These are phyloP conservation scores for Dipodomys spectabilis DNA, from an alignment of 2,113 vertebrate genomes.

Conservation along the genomic window DNA sequence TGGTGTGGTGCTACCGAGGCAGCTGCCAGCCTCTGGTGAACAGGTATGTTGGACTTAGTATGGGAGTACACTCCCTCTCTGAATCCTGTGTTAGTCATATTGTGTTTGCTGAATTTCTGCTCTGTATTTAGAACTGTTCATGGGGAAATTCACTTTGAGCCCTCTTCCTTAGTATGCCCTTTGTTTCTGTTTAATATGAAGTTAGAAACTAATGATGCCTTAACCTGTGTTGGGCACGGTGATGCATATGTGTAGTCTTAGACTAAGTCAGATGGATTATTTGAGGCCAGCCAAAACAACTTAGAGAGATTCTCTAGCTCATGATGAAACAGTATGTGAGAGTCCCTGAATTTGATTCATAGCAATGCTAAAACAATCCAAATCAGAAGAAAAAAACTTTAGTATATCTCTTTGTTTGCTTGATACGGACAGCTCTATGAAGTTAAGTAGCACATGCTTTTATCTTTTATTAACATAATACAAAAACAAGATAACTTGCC, in stretches of 20 bases:
- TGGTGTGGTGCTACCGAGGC: slow-evolving; percentile 92
- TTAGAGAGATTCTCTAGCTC: not conserved
- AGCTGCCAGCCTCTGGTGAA: slow-evolving; percentile 76
- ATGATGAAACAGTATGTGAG: not conserved
- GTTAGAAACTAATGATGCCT: not conserved
- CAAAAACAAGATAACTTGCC: not conserved
- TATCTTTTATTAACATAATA: not conserved
- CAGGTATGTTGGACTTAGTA: slow-evolving; percentile 83
- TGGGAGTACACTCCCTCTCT: not conserved
- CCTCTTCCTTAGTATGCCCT: not conserved
- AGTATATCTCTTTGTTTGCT: not conserved
- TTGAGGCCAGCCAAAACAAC: not conserved
- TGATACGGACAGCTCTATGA: not conserved
- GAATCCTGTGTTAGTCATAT: not conserved
- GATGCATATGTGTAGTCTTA: not conserved
- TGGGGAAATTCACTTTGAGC: not conserved
- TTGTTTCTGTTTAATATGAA: slow-evolving; percentile 22
- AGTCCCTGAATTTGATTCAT: not conserved
- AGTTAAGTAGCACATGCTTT: not conserved
- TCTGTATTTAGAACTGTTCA: slow-evolving; percentile 2
- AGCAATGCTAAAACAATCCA: not conserved
- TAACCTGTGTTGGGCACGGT: not conserved
- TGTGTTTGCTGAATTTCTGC: not conserved
- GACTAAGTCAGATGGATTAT: not conserved
- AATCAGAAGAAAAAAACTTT: not conserved